Evolutionary conservation across 2,113 vertebrate species (phyloP), one percentile per base, ranked within the genome.

Genomic region (Verasper variegatus): DNA sequence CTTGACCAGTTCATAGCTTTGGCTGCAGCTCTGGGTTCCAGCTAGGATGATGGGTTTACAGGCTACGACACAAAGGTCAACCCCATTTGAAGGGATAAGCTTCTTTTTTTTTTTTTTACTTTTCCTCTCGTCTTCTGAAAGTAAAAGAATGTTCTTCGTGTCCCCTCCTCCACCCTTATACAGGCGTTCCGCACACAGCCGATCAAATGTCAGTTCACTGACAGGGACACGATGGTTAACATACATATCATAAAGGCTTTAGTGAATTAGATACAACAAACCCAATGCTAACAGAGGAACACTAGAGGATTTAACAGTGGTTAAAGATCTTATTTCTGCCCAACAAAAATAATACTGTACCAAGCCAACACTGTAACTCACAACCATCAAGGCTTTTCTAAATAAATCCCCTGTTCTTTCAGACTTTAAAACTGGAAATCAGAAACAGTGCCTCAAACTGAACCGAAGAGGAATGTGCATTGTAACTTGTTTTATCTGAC

Each of bases 1-100:
- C 88, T 91, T 78, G 87, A 86, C 85, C 86, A 77, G 85, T 72
- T 80, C 82, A 71, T 61, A 81, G 82, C 71, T 78, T 35, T 80
- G 64, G 70, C 74, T 75, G 52, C 69, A 72, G 69, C 81, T 88
- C 80, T 84, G 76, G 75, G 83, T 81, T 87, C 74, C 80, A 76
- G 73, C 74, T 57, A 75, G 71, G 72, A 77, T 31, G 62, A 71
- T 49, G 63, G 84, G 49, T 84, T 81, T 86, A 85, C 69, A 67
- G 79, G 73, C 70, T 72, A 66, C 20, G 40, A 79, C 77, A 80
- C 71, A 89, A 88, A 90, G 85, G 84, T 87, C 86, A 90, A 76
- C 76, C 74, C 57, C 81, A 78, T 80, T 79, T 80, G 63, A 51
- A 51, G n/a, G 80, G 77, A 86, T 74, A 81, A 83, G 62, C 68